phyloP scores from a whole-genome alignment of 2,888 invertebrate genomes.

The Quadroppia sp. region DNA sequence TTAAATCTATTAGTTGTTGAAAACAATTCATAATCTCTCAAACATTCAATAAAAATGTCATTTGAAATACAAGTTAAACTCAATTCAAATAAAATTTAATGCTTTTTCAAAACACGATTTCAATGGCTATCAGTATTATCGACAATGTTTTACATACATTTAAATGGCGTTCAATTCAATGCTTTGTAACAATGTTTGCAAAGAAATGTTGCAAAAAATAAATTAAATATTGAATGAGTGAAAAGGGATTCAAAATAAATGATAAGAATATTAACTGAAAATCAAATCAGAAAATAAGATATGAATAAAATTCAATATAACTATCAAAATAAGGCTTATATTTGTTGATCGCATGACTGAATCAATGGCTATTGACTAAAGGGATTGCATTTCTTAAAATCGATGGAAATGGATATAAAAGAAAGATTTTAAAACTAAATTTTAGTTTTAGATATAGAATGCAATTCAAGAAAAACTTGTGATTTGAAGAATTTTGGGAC shows the following conservation, averaged over 20 bases:
- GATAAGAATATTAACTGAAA: neutral
- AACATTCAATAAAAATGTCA: too few species aligned
- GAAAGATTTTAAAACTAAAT: neutral
- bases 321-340: neutral
- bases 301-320: neutral
- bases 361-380: conserved; percentile 1
- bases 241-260: neutral
- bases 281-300: neutral
- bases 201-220: too few species aligned
- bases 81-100: too few species aligned
- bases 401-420: conserved; percentile 8
- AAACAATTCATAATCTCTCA: too few species aligned
- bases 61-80: too few species aligned
- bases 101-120: too few species aligned
- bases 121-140: too few species aligned
- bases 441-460: neutral
- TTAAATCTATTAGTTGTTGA: too few species aligned
- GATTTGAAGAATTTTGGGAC: neutral
- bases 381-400: conserved; percentile 6
- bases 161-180: too few species aligned
- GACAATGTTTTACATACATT: too few species aligned
- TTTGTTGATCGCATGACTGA: neutral
- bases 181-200: too few species aligned
- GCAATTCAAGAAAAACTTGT: neutral
- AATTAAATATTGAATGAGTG: neutral